A percentile compares a stretch with the other conserved stretches of the same genome.
These are phyloP conservation scores for Neosilurus mollespiculum DNA, from an alignment of 2,797 vertebrate species.

Conservation along the genomic window DNA sequence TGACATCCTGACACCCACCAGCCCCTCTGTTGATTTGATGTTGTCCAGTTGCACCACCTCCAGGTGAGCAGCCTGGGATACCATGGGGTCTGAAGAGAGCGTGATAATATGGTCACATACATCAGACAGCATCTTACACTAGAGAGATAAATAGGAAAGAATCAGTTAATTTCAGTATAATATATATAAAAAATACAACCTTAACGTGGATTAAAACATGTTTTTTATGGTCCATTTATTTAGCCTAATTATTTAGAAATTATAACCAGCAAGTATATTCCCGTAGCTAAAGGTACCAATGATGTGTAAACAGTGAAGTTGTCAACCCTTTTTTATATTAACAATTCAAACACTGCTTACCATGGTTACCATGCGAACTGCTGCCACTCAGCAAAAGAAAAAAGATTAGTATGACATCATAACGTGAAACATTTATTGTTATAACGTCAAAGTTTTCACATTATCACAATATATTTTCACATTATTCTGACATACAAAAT, in stretches of 20 bases:
- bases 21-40: constrained; percentile 96
- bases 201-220: background rate
- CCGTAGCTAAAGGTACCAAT: background rate
- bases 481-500: too few species aligned
- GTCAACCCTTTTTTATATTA: background rate
- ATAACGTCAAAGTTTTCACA: too few species aligned
- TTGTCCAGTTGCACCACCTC: constrained; percentile 97
- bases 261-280: background rate
- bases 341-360: background rate
- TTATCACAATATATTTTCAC: too few species aligned
- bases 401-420: too few species aligned
- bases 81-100: constrained; percentile 94
- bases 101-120: constrained; percentile 99
- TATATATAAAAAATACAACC: background rate
- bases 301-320: background rate
- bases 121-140: constrained; percentile 97
- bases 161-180: background rate
- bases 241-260: background rate
- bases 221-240: background rate
- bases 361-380: too few species aligned
- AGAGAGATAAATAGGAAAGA: constrained; percentile 42
- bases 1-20: constrained; percentile 79
- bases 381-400: too few species aligned
- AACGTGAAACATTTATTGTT: too few species aligned
- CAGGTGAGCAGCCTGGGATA: constrained; percentile 97